Percentiles rank a stretch among this genome's conserved stretches.
phyloP scores from a whole-genome alignment of 2,113 vertebrate species.

The Leiothrix lutea region DNA sequence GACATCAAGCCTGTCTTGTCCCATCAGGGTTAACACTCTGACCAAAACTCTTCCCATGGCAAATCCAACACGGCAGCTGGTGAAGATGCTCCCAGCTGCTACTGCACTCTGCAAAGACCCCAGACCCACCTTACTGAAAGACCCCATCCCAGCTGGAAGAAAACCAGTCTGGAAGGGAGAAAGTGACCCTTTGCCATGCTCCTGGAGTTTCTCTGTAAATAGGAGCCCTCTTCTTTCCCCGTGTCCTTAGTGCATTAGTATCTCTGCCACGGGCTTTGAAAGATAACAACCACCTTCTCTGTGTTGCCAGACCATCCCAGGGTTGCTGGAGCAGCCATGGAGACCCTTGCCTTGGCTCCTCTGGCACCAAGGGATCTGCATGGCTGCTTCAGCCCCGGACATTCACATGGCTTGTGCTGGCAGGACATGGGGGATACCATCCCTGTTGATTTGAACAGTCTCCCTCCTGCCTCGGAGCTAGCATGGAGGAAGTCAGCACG shows the following conservation, averaged over 20 bases:
- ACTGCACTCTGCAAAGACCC: neutral
- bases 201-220: neutral
- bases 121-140: neutral
- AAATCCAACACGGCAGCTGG: fast-evolving
- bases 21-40: neutral
- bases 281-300: neutral
- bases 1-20: neutral
- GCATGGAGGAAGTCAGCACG: neutral
- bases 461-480: neutral
- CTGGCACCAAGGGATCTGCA: neutral
- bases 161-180: neutral
- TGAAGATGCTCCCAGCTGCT: neutral
- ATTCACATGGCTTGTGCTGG: neutral
- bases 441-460: neutral
- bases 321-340: neutral
- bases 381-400: neutral
- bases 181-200: neutral
- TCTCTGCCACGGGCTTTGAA: neutral
- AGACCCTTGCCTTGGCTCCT: neutral
- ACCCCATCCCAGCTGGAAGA: neutral
- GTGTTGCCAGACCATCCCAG: neutral
- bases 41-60: neutral
- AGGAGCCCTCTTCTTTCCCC: neutral
- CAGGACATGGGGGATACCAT: neutral
- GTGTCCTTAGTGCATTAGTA: fast-evolving